Conservation (phyloP, 2,113 vertebrate species). For the Corydoras maculifer region DNA sequence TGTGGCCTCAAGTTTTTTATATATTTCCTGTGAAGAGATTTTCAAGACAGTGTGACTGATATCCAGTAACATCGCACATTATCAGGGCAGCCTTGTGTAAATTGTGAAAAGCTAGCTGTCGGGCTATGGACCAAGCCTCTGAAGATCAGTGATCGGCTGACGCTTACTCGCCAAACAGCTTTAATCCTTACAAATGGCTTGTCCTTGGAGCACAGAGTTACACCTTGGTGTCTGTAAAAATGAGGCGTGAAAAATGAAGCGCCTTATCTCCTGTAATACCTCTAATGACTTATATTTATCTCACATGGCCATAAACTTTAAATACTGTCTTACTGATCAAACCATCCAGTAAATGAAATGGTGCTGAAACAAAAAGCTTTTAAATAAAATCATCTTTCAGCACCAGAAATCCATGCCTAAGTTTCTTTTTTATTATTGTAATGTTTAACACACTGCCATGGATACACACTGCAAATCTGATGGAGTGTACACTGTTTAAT, state of each 20-base stretch:
- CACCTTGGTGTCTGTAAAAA: conserved; percentile 1
- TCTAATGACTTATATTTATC: conserved; percentile 29
- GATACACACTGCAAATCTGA: not conserved
- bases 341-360: conserved; percentile 12
- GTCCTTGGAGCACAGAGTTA: conserved; percentile 13
- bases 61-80: conserved; percentile 30
- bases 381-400: conserved; percentile 16
- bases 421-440: not conserved
- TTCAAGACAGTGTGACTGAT: conserved; percentile 25
- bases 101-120: conserved; percentile 39
- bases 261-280: conserved; percentile 16
- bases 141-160: conserved; percentile 20
- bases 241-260: conserved; percentile 12
- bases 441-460: not conserved
- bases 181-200: conserved; percentile 38
- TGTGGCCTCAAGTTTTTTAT: conserved; percentile 19
- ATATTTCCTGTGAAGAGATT: conserved; percentile 30
- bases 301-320: conserved; percentile 8
- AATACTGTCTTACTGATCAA: conserved; percentile 27
- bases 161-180: conserved; percentile 31
- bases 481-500: too few relatives aligned
- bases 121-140: conserved; percentile 24
- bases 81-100: conserved; percentile 27
- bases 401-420: not conserved
- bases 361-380: conserved; percentile 17